Evolutionary conservation across 2,113 vertebrate genomes (phyloP).

Genomic region (Odontesthes bonariensis): DNA sequence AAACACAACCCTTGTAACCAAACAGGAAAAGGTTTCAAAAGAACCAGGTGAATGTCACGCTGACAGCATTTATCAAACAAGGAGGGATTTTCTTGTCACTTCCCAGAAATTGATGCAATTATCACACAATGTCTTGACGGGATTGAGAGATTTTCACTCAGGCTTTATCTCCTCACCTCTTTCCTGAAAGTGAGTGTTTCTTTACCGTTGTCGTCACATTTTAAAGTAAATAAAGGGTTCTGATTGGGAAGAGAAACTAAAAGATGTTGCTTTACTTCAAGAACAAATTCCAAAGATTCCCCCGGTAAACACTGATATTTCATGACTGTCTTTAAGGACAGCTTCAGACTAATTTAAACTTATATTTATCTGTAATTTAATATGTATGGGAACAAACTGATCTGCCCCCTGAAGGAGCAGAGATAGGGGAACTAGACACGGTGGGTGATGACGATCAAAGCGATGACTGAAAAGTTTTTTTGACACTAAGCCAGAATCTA

Average conservation of each 20-base stretch:
- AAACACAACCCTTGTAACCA: constrained; percentile 42
- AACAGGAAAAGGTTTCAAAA: constrained; percentile 1
- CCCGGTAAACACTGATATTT: no score
- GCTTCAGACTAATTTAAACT: no score
- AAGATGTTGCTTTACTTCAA: not conserved
- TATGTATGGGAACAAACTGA: not conserved
- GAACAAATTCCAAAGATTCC: not conserved
- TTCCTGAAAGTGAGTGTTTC: not conserved
- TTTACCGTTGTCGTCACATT: not conserved
- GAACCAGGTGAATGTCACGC: constrained; percentile 26
- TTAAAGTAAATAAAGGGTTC: not conserved
- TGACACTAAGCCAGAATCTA: constrained; percentile 38
- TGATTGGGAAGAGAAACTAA: not conserved
- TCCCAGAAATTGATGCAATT: constrained; percentile 30
- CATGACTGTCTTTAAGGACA: no score
- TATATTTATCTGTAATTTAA: not conserved
- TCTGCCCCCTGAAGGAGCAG: constrained; percentile 1
- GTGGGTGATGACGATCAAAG: constrained; percentile 32
- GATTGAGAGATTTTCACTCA: not conserved
- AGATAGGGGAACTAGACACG: not conserved
- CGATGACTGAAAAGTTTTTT: constrained; percentile 35
- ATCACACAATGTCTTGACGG: constrained; percentile 8
- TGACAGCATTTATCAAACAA: not conserved
- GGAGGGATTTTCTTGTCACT: constrained; percentile 42
- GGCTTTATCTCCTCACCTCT: not conserved